Evolutionary conservation across 2,888 invertebrate genomes (phyloP).

Genomic region (Dicyrtoma fusca): DNA sequence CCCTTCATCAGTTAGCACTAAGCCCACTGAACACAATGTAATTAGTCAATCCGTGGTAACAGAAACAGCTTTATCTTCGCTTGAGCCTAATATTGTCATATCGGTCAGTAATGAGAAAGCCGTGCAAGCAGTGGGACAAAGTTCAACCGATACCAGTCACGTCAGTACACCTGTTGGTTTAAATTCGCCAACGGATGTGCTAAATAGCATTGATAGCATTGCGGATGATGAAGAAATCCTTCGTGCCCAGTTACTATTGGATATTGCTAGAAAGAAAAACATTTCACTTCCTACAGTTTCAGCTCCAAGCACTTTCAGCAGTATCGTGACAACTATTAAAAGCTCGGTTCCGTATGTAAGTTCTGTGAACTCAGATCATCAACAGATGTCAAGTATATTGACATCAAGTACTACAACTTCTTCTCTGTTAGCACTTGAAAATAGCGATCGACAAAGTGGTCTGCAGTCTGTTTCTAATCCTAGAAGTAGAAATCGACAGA

Average conservation of each 20-base stretch:
- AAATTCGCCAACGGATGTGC: background rate
- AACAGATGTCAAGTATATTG: too few species aligned
- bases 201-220: conserved; percentile 20
- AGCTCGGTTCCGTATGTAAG: too few species aligned
- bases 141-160: too few species aligned
- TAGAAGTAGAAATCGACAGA: conserved; percentile 26
- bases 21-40: background rate
- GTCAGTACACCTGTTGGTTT: too few species aligned
- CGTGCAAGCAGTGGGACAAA: too few species aligned
- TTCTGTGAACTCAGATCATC: too few species aligned
- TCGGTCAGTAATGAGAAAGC: background rate
- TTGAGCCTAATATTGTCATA: too few species aligned
- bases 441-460: too few species aligned
- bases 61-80: too few species aligned
- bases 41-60: background rate
- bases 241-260: conserved; percentile 27
- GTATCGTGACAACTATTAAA: background rate
- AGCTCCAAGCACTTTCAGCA: background rate
- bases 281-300: background rate
- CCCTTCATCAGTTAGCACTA: background rate
- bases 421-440: too few species aligned
- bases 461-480: conserved; percentile 18
- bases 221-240: conserved; percentile 36
- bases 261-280: conserved; percentile 31
- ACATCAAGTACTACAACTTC: too few species aligned